These are phyloP conservation scores for Agrochola lychnidis DNA, from an alignment of 2,888 invertebrate genomes.

Conservation along the genomic window DNA sequence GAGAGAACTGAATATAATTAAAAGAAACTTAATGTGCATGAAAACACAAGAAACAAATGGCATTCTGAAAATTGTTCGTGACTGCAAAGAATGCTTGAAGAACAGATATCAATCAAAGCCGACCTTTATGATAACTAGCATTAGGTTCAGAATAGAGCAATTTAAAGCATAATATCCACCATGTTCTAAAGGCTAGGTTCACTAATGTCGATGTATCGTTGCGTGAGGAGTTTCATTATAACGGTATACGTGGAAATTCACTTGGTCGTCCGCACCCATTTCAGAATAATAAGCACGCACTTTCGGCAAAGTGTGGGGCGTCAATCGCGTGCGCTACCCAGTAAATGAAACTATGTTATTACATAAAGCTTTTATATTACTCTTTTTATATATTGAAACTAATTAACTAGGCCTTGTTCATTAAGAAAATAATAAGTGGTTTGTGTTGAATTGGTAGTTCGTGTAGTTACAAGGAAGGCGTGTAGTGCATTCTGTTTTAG, in stretches of 20 bases:
- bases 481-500: constrained; percentile 19
- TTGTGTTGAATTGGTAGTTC: constrained; percentile 6
- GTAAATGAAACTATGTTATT: constrained; percentile 74
- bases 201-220: constrained; percentile 63
- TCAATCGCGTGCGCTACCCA: constrained; percentile 70
- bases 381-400: constrained; percentile 60
- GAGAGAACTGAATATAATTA: constrained; percentile 33
- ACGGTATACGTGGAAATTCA: constrained; percentile 81
- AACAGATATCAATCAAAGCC: constrained; percentile 27
- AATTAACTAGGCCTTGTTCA: constrained; percentile 65
- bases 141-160: constrained; percentile 61
- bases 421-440: constrained; percentile 52
- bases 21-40: constrained; percentile 5
- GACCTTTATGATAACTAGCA: constrained; percentile 32
- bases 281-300: constrained; percentile 79
- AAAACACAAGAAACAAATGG: neutral
- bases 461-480: neutral
- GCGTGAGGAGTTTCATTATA: constrained; percentile 85
- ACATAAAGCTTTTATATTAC: constrained; percentile 67
- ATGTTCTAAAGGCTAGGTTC: constrained; percentile 54
- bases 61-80: constrained; percentile 1
- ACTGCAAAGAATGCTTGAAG: constrained; percentile 16
- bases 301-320: constrained; percentile 72
- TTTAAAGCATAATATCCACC: constrained; percentile 52
- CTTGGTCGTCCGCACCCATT: constrained; percentile 78